These are phyloP conservation scores for Papilio dardanus DNA, from an alignment of 1,140 invertebrate genomes.

Conservation along the genomic window DNA sequence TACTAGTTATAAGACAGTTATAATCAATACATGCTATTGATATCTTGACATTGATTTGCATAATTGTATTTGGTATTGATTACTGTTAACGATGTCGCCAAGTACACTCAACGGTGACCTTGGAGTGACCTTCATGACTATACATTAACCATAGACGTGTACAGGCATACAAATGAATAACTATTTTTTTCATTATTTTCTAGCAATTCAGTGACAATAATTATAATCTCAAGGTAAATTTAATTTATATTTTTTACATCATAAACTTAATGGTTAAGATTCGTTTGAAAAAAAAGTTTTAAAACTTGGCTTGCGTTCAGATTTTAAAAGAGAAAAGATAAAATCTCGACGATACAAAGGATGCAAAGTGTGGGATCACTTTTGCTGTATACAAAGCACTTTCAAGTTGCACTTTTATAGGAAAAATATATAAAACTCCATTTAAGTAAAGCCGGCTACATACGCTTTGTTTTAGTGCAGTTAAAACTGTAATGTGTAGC, in stretches of 20 bases:
- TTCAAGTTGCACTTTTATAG: not conserved
- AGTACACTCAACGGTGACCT: not conserved
- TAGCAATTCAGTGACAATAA: no score
- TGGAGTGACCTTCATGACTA: not conserved
- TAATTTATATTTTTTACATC: not conserved
- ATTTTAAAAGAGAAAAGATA: not conserved
- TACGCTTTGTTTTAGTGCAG: no score
- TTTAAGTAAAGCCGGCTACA: no score
- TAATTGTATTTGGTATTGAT: constrained; percentile 8
- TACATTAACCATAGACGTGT: not conserved
- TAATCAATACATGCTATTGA: not conserved
- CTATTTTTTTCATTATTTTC: no score
- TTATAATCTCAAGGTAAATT: no score
- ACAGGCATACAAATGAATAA: not conserved
- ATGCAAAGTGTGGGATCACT: constrained; percentile 2
- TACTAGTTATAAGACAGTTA: not conserved
- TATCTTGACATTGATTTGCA: not conserved
- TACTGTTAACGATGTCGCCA: not conserved
- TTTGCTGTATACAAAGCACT: not conserved
- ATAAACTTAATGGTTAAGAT: not conserved
- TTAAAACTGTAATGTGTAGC: no score
- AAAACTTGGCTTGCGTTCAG: not conserved
- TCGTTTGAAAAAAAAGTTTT: not conserved
- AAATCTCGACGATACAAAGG: not conserved
- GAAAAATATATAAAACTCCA: not conserved